Evolutionary conservation across 1,140 invertebrate genomes (phyloP).

Genomic region (Eriocheir sinensis): DNA sequence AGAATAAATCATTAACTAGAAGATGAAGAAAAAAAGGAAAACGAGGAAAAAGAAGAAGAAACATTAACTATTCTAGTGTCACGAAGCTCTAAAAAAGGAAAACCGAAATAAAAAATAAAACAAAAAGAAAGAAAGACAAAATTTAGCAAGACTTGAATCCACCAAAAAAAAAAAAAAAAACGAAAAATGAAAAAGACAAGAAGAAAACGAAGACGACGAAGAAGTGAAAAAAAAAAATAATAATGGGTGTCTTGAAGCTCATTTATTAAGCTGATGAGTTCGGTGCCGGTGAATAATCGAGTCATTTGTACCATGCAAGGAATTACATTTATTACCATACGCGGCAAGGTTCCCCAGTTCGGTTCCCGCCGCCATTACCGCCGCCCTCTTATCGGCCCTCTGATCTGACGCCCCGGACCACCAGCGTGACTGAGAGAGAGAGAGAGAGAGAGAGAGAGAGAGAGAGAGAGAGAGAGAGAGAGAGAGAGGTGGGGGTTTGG

Average conservation of each 20-base stretch:
- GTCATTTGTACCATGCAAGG: constrained; percentile 74
- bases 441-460: not conserved
- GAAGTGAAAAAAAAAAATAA: constrained; percentile 18
- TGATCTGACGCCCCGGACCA: constrained; percentile 62
- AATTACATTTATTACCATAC: constrained; percentile 76
- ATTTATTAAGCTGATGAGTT: constrained; percentile 75
- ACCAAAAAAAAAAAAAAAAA: not conserved
- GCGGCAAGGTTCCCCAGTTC: constrained; percentile 57
- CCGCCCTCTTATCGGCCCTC: constrained; percentile 45
- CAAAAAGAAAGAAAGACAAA: constrained; percentile 3
- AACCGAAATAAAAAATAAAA: not conserved
- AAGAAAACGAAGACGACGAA: not conserved
- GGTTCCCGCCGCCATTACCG: constrained; percentile 54
- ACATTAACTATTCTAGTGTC: not conserved
- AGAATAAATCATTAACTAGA: not conserved
- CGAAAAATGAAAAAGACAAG: not conserved
- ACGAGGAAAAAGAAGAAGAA: not conserved
- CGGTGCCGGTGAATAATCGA: constrained; percentile 67
- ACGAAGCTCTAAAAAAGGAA: not conserved
- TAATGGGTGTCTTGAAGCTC: constrained; percentile 43
- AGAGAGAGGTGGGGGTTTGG: no score
- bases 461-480: not conserved
- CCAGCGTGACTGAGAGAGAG: constrained; percentile 20
- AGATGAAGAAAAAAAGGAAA: not conserved
- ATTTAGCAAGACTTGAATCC: not conserved